Evolutionary conservation across 2,113 vertebrate species (phyloP), one percentile per base, ranked within the genome.

Genomic region (Dipodomys spectabilis): DNA sequence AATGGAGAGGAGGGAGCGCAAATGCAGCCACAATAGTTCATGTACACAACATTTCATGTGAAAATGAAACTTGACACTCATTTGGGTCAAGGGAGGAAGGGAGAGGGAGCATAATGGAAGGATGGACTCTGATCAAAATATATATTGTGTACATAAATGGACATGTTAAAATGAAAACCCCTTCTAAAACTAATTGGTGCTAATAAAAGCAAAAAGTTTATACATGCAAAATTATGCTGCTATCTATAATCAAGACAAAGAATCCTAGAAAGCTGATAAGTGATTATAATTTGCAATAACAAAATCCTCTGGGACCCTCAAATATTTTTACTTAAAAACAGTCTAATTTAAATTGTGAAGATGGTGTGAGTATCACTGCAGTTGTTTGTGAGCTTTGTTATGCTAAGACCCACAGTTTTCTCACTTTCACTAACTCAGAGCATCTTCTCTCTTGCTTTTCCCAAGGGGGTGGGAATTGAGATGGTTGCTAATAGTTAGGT

Each of bases 201-300:
- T 57, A 57, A 57, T 57, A 18, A 57, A 49, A 49, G 39, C 39
- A 49, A 12, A 64, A 2, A 23, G 6, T 64, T 90, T 80, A 69
- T 27, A 30, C 4, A 45, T 19, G 83, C 57, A 90, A 39, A 90
- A 86, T 92, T 69, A 13, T 45, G 44, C 12, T 68, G 15, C 27
- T 69, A 28, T 27, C 15, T 92, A 28, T 78, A 94, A 90, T 92
- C 86, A 90, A 92, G 35, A 7, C 25, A 90, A 19, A 81, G 9
- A 71, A 82, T 32, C 77, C 90, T 30, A 85, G 39, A 25, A 87
- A 30, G 9, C 22, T 85, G 44, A 87, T 1, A 88, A 91, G 4
- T 74, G 69, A 92, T 85, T 85, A 49, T 49, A 69, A 64, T 73
- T 96, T 88, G 15, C 13, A 79, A 39, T 79, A 91, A 82, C 27